Base-by-base conservation (phyloP, 2,113 vertebrate species). In the Neolamprologus sp. region DNA sequence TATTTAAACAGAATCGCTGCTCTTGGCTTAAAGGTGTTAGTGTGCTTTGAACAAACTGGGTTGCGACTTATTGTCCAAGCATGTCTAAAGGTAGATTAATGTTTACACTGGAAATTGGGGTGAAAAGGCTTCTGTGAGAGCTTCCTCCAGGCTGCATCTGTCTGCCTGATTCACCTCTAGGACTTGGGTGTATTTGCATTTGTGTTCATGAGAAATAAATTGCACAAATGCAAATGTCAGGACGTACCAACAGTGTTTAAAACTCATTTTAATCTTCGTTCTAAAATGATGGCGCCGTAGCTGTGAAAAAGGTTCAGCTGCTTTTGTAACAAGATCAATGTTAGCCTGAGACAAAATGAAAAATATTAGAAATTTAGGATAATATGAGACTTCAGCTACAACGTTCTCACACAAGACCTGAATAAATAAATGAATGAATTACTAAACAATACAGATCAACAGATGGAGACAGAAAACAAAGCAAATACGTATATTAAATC, bases 71-170 rank as follows among this genome's bases (percentile, higher is more conserved):
- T 78, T 80, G 78, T 80, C 78, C 51, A 55, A 80, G 47, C 51
- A 40, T 80, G 51, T 80, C 51, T 80, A 3, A 80, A 80, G n/a
- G 73, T 45, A 78, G 73, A 78, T 78, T 78, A 51, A 78, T 78
- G 45, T 78, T 78, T 78, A 51, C 16, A 51, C 45, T 33, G 26
- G 26, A 78, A 78, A 78, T 51, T 80, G 78, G 33, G 51, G 51
- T 55, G 78, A 55, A 80, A 80, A 55, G 51, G 13, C 51, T 55
- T 80, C 51, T 26, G n/a, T 40, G 51, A 80, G 33, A 7, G 51
- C 51, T 55, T 80, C 51, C 51, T 80, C 45, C 51, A 54, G 13
- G 51, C 78, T 80, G 51, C n/a, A 55, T n/a, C 73, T 55, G 78
- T 35, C 13, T 40, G n/a, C 33, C 33, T 40, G n/a, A 80, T 80